Conservation (phyloP, 2,888 invertebrate genomes). For the Synergus laeviventris region DNA sequence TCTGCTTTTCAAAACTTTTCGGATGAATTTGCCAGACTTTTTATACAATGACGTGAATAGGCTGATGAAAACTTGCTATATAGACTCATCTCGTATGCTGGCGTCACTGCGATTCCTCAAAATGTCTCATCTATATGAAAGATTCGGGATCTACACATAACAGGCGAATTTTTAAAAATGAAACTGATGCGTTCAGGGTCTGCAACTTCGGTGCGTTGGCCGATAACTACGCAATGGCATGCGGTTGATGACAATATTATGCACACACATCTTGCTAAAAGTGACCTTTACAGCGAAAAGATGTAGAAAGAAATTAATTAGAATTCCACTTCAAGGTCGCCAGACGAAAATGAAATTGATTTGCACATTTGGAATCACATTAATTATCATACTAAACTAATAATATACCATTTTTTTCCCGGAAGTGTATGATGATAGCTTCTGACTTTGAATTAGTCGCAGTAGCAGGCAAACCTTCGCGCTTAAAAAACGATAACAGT, state of each 20-base stretch:
- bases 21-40: not conserved
- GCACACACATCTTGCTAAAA: not conserved
- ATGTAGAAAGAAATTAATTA: not conserved
- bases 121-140: conserved; percentile 2
- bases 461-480: not conserved
- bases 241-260: conserved; percentile 16
- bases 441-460: not conserved
- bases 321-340: not conserved
- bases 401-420: not conserved
- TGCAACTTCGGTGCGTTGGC: not conserved
- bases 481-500: not conserved
- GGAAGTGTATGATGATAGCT: not conserved
- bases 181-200: not conserved
- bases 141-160: not conserved
- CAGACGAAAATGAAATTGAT: conserved; percentile 1
- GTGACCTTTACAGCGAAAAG: conserved; percentile 1
- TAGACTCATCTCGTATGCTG: conserved; percentile 6
- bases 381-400: not conserved
- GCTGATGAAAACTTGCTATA: conserved; percentile 1
- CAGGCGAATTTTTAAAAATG: not conserved
- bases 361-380: not conserved
- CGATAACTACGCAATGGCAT: conserved; percentile 16
- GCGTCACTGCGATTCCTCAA: not conserved
- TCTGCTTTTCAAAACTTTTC: not conserved
- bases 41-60: not conserved